A percentile compares a stretch with the other conserved stretches of the same genome.
Evolutionary conservation across 2,888 invertebrate genomes (phyloP).

Genomic region (Choreutis nemorana): DNA sequence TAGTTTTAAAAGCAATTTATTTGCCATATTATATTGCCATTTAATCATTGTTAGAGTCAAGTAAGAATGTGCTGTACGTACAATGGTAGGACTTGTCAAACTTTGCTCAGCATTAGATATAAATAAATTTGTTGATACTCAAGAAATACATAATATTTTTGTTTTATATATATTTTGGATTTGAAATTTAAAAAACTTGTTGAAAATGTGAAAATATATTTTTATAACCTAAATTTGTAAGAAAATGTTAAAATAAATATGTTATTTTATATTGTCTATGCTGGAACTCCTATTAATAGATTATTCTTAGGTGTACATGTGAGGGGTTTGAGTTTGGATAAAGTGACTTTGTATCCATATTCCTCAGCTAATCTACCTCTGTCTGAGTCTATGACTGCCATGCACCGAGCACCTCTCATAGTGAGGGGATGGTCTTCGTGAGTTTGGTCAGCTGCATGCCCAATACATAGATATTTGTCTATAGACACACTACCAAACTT

Average conservation of each 20-base stretch:
- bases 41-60: background rate
- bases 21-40: too few relatives aligned
- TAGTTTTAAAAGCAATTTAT: too few relatives aligned
- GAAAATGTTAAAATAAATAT: conserved; percentile 16
- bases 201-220: conserved; percentile 17
- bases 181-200: too few relatives aligned
- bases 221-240: conserved; percentile 14
- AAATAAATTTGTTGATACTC: too few relatives aligned
- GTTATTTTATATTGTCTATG: conserved; percentile 15
- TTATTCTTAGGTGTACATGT: conserved; percentile 94
- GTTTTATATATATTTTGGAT: too few relatives aligned
- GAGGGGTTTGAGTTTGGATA: conserved; percentile 80
- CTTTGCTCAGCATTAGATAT: too few relatives aligned
- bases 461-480: conserved; percentile 79
- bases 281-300: conserved; percentile 73
- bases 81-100: background rate
- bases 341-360: conserved; percentile 75
- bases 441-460: conserved; percentile 93
- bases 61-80: background rate
- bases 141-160: too few relatives aligned
- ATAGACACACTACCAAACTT: conserved; percentile 52
- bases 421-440: conserved; percentile 77
- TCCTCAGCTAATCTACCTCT: conserved; percentile 78
- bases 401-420: conserved; percentile 81
- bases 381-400: conserved; percentile 90